Evolutionary conservation across 2,113 vertebrate species (phyloP).

Genomic region (Callocephalon fimbriatum): DNA sequence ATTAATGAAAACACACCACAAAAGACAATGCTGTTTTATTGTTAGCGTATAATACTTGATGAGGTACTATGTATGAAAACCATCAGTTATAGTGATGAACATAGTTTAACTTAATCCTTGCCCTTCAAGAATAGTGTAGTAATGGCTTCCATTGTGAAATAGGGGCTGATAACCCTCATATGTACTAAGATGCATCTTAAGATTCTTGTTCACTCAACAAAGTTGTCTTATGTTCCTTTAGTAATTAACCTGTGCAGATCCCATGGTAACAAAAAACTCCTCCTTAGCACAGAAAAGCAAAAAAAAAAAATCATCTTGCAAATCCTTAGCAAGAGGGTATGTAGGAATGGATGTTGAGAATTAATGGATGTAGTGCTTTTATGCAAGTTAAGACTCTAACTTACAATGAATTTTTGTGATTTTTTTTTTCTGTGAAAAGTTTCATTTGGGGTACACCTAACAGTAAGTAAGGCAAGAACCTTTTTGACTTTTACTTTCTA

Average conservation of each 20-base stretch:
- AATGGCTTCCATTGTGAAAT: background rate
- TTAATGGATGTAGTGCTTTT: background rate
- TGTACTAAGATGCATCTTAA: background rate
- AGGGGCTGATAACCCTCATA: background rate
- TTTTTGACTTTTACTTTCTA: background rate
- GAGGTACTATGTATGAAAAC: background rate
- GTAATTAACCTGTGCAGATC: background rate
- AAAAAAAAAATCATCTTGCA: background rate
- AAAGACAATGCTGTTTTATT: background rate
- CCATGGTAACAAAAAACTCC: background rate
- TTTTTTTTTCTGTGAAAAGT: background rate
- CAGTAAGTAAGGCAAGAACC: background rate
- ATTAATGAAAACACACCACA: background rate
- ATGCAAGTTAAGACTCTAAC: background rate
- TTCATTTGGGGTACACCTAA: background rate
- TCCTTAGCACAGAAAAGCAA: background rate
- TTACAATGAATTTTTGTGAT: background rate
- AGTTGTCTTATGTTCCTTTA: background rate
- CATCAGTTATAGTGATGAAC: background rate
- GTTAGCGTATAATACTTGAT: background rate
- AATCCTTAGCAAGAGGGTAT: background rate
- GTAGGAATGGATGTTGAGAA: background rate
- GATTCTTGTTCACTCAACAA: background rate
- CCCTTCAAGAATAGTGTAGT: background rate
- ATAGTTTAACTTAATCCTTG: background rate